Evolutionary conservation across 64 coral and sea anemone species (phyloP), one percentile per base, ranked within the genome.

Genomic region (Anthopleura sola): DNA sequence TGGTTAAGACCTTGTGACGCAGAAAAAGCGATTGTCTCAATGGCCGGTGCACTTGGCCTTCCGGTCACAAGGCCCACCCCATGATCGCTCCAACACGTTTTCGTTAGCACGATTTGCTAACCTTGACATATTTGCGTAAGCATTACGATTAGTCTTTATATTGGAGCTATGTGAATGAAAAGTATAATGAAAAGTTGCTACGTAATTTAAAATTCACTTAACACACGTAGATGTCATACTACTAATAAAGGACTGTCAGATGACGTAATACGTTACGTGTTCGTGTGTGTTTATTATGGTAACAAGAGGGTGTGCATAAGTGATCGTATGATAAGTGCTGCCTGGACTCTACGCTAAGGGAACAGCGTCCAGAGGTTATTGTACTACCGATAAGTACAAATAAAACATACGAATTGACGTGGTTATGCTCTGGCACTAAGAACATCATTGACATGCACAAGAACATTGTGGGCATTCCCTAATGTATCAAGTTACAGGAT

Each of bases 21-120:
- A 44, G 5, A 26, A 15, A 24, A 44, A 44, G 7, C 37, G 38
- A 79, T 46, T 79, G 76, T 79, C 37, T 77, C 14, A 16, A 19
- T 77, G 75, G 68, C n/a, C 75, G 58, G 36, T 79, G 37, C 44
- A 79, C 76, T 79, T 79, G 76, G 76, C 76, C 38, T 79, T 79
- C 76, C 76, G 76, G 76, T 79, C 76, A 44, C 44, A 79, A 24
- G 76, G 1, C 7, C 3, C 37, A 44, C 36, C 76, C 34, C 44
- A 13, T 38, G 36, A 23, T 62, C 58, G 23, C 24, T 1, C 16
- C 29, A 19, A 34, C 66, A 71, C 66, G 66, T 71, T 71, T 34
- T 34, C 2, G 34, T 32, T 71, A 16, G 26, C 31, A 33, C 66
- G 66, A 71, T 71, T 71, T 15, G 26, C n/a, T 32, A 71, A 71